Base-by-base conservation (phyloP, 2,113 vertebrate genomes). In the Tetraodon nigroviridis region DNA sequence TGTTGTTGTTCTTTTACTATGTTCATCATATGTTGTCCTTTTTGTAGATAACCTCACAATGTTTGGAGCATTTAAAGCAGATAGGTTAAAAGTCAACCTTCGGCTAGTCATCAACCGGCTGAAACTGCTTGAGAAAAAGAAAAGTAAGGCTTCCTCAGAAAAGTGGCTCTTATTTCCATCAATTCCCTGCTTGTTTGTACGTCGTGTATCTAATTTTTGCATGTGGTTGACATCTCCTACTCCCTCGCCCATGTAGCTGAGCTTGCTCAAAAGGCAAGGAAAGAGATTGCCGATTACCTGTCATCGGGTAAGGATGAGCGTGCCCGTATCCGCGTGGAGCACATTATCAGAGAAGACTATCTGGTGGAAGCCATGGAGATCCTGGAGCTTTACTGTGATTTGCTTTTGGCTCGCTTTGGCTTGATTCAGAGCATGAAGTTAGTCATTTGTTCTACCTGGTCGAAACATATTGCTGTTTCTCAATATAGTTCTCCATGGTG, bases 351-450 rank as follows among this genome's bases (percentile, higher is more conserved):
- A 71, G 96, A 99, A 69, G 97, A 99, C 90, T 99, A 99, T 75
- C 81, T 99, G 16, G 97, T 99, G 80, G 96, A 99, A 73, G 97
- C 96, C 76, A 99, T 99, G 97, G 97, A 99, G 85, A 99, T 99
- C 84, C 86, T 99, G 76, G 97, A 99, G 84, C 88, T 99, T 32
- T 98, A 98, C 83, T 99, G 97, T 45, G 97, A 99, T 64, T 88
- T 99, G 62, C 88, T 99, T 53, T 83, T 99, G 27, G 90, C 96
- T 24, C 93, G 97, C 17, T 97, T 97, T 65, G 97, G 97, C 75
- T 91, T 99, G 71, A 98, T 99, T 67, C 94, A 98, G 64, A 95
- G 95, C 3, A 99, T 99, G 96, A 99, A 96, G 97, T 99, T 86
- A 94, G 92, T 83, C 19, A 49, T 14, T 21, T 53, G 44, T 10